Conservation (phyloP, 2,888 invertebrate genomes). For the Trilocha varians region DNA sequence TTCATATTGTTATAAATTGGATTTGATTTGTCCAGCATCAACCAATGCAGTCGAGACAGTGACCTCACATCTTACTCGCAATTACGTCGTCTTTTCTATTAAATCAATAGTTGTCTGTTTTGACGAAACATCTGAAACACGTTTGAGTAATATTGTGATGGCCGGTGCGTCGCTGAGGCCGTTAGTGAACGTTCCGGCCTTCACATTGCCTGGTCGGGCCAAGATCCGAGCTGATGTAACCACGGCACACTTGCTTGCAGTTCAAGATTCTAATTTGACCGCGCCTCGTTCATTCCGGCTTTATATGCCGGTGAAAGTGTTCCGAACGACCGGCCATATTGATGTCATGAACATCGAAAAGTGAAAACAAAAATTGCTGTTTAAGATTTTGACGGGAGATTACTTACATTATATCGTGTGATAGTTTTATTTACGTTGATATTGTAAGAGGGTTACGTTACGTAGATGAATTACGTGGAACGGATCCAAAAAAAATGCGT, state of each 20-base stretch:
- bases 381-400: too few relatives aligned
- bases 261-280: slow-evolving; percentile 6
- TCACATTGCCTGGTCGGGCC: slow-evolving; percentile 47
- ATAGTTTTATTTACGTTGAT: background rate
- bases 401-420: background rate
- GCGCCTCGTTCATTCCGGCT: slow-evolving; percentile 20
- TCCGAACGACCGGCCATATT: slow-evolving; percentile 14
- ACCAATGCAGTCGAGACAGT: too few relatives aligned
- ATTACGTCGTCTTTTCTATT: background rate
- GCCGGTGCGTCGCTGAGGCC: slow-evolving; percentile 26
- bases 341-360: slow-evolving; percentile 3
- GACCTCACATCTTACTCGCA: too few relatives aligned
- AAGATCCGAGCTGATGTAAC: slow-evolving; percentile 40
- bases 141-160: background rate
- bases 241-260: slow-evolving; percentile 25
- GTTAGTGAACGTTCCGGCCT: slow-evolving; percentile 51
- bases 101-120: background rate
- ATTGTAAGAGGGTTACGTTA: too few relatives aligned
- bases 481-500: too few relatives aligned
- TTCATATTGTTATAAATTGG: too few relatives aligned
- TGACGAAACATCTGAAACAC: too few relatives aligned
- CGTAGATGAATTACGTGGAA: too few relatives aligned
- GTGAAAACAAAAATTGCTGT: slow-evolving; percentile 6
- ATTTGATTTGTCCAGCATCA: too few relatives aligned
- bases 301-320: slow-evolving; percentile 30